Base-by-base conservation (phyloP, 2,797 vertebrate species). In the Amblyraja radiata region DNA sequence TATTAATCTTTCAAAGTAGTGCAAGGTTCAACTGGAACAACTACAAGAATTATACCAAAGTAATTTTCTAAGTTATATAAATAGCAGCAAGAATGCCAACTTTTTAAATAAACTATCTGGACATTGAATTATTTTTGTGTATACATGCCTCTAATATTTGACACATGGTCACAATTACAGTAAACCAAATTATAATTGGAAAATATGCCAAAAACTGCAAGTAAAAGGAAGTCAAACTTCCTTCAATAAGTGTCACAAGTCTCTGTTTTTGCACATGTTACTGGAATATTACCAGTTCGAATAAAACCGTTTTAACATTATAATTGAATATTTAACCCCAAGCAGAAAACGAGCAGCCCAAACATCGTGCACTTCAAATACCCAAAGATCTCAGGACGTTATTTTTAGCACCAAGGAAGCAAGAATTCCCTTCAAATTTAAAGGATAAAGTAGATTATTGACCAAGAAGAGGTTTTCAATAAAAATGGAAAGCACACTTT, bases 341-440 rank as follows among this genome's bases (percentile, higher is more conserved):
- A 6, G 21, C 71, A 73, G 5, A 73, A 4, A 6, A 73, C 23
- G 16, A 32, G 84, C 83, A 86, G 58, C 28, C n/a, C 10, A 2
- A 58, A 58, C 46, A 65, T 88, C 84, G 8, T 88, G n/a, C 61
- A 32, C 16, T n/a, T 4, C 54, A 14, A 32, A 32, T 88, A 88
- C 16, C 23, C 16, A 14, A n/a, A n/a, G n/a, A 32, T 65, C 58
- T 13, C 5, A n/a, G 11, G 61, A 16, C 5, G n/a, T 6, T 6
- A 88, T 88, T 88, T 65, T 88, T 65, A 65, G 84, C 58, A 61
- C n/a, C 84, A 88, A 86, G 58, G 28, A 9, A 88, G 61, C 63
- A 65, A 7, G n/a, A 16, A 32, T 13, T 32, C 14, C 84, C 61
- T 65, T n/a, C 0, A 25, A 58, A 83, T 4, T 61, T 63, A 65